Percentiles rank a stretch among this genome's conserved stretches.
Conservation (phyloP, 2,888 invertebrate species). For the Folsomia candida region DNA sequence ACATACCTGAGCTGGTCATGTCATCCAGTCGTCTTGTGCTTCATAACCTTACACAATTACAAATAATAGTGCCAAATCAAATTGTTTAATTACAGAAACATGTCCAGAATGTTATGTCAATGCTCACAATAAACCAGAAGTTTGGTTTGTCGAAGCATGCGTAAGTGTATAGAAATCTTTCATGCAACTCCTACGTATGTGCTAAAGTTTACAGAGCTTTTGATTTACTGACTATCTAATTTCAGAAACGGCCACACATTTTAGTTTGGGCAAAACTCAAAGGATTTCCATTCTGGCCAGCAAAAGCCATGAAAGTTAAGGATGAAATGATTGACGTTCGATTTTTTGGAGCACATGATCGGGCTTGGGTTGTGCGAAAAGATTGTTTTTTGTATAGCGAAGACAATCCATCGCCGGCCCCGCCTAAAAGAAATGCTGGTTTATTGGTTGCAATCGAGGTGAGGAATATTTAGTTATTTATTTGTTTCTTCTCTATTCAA, state of each 20-base stretch:
- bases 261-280: constrained; percentile 95
- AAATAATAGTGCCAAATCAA: no score
- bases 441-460: constrained; percentile 65
- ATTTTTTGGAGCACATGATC: constrained; percentile 92
- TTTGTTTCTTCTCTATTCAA: no score
- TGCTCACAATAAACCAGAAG: constrained; percentile 73
- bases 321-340: constrained; percentile 70
- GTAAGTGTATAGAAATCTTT: constrained; percentile 55
- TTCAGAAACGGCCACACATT: constrained; percentile 73
- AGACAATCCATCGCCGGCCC: constrained; percentile 57
- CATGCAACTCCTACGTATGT: background rate
- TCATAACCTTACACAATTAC: no score
- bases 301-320: constrained; percentile 77
- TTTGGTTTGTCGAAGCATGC: constrained; percentile 91
- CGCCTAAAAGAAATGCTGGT: constrained; percentile 61
- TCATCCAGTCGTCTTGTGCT: no score
- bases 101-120: constrained; percentile 89
- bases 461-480: no score
- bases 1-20: no score
- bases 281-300: constrained; percentile 97
- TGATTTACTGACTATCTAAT: constrained; percentile 33
- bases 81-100: no score
- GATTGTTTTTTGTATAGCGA: constrained; percentile 81
- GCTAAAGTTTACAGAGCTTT: background rate
- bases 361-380: constrained; percentile 82